Evolutionary conservation across 2,888 invertebrate genomes (phyloP).

Genomic region (Stenodera caucasica): DNA sequence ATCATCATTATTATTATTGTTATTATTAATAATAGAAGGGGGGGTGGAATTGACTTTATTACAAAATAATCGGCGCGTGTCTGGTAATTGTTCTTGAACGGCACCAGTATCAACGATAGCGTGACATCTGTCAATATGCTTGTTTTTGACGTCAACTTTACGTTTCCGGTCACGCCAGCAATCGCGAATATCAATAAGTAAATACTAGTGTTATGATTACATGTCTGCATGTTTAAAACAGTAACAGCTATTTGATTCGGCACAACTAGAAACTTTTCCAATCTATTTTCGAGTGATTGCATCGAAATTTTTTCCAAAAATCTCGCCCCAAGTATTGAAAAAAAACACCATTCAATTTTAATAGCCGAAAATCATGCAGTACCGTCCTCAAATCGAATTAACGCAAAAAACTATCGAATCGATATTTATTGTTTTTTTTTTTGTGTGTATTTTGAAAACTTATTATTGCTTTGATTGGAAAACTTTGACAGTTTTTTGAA

Average conservation of each 20-base stretch:
- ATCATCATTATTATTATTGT: conserved; percentile 6
- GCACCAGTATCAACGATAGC: conserved; percentile 23
- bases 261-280: conserved; percentile 54
- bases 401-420: conserved; percentile 26
- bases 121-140: conserved; percentile 39
- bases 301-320: conserved; percentile 45
- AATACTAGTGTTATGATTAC: conserved; percentile 30
- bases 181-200: conserved; percentile 27
- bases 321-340: conserved; percentile 10
- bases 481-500: conserved; percentile 43
- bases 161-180: conserved; percentile 36
- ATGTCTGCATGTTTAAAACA: conserved; percentile 28
- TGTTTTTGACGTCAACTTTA: conserved; percentile 35
- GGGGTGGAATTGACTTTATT: conserved; percentile 2
- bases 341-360: not conserved
- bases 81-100: conserved; percentile 25
- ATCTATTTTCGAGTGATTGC: conserved; percentile 51
- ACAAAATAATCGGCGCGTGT: conserved; percentile 23
- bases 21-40: conserved; percentile 12
- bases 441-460: conserved; percentile 26
- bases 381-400: not conserved
- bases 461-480: conserved; percentile 46
- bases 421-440: conserved; percentile 33
- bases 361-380: conserved; percentile 3
- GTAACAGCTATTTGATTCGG: conserved; percentile 40